Base-by-base conservation (phyloP, 2,113 vertebrate genomes). In the Clinocottus analis region DNA sequence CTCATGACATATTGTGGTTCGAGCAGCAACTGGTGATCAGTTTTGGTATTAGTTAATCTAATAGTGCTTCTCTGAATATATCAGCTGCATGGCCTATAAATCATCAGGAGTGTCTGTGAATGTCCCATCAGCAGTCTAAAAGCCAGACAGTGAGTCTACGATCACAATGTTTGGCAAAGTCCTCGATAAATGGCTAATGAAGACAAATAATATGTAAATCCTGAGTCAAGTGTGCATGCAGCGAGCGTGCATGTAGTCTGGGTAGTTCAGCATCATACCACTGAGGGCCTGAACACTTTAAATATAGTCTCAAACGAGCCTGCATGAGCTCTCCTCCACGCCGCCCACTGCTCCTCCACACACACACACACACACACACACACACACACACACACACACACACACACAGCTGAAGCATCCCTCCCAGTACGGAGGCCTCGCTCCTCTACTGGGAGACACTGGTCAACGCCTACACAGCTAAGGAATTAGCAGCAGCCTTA, bases 381-480 rank as follows among this genome's bases (percentile, higher is more conserved):
- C n/a, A n/a, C n/a, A n/a, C n/a, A n/a, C n/a, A n/a, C n/a, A n/a
- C n/a, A n/a, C n/a, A n/a, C n/a, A n/a, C n/a, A 25, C 65, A n/a
- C 35, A 27, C 23, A 61, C 21, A 33, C 35, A 37, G 43, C n/a
- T n/a, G 2, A 7, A 23, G n/a, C 68, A 67, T 67, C 56, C 1
- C 39, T 62, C 56, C 7, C 51, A 41, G 59, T 6, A 1, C 51
- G 5, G 51, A 72, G 83, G 87, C 85, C 82, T 75, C 43, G 60
- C 41, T 64, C 31, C 63, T 21, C 41, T 75, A 17, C 0, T 35
- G 11, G 29, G 39, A 51, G 33, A 72, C 21, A 23, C 47, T 64
- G 56, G 37, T 75, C 23, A 37, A 75, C 75, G 70, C 82, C 79
- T 79, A 65, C 82, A 63, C 7, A 59, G 12, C 43, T 62, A 2